phyloP scores from a whole-genome alignment of 2,797 vertebrate genomes.

The Xyrichtys novacula region DNA sequence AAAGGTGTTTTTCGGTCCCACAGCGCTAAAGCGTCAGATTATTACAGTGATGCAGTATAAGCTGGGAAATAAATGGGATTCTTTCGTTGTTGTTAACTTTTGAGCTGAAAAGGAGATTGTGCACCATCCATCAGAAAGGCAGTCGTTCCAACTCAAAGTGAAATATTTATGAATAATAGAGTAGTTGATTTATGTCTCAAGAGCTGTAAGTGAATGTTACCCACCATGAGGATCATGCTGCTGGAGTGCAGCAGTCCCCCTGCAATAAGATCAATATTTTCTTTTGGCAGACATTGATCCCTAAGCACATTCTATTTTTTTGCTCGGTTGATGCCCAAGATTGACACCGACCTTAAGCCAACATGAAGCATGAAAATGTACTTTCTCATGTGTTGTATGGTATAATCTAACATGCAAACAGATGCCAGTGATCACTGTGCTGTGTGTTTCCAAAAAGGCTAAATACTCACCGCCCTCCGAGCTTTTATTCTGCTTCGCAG shows the following conservation, averaged over 20 bases:
- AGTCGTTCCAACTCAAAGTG: conserved; percentile 25
- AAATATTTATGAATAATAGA: conserved; percentile 41
- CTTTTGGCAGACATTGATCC: conserved; percentile 11
- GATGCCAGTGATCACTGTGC: conserved; percentile 24
- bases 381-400: conserved; percentile 25
- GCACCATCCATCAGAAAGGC: conserved; percentile 11
- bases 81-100: conserved; percentile 50
- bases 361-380: conserved; percentile 46
- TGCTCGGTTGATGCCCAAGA: conserved; percentile 12
- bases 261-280: conserved; percentile 27
- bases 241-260: conserved; percentile 15
- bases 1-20: conserved; percentile 17
- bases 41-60: not conserved
- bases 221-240: conserved; percentile 19
- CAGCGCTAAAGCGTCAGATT: conserved; percentile 10
- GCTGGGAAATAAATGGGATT: conserved; percentile 31
- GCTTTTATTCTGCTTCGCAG: conserved; percentile 42
- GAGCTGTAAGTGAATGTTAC: conserved; percentile 37
- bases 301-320: conserved; percentile 15
- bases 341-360: not conserved
- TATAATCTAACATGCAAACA: conserved; percentile 36
- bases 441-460: conserved; percentile 27
- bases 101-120: conserved; percentile 37
- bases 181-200: conserved; percentile 38
- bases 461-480: conserved; percentile 28